Evolutionary conservation across 2,888 invertebrate genomes (phyloP).

Genomic region (Dermolepida albohirtum): DNA sequence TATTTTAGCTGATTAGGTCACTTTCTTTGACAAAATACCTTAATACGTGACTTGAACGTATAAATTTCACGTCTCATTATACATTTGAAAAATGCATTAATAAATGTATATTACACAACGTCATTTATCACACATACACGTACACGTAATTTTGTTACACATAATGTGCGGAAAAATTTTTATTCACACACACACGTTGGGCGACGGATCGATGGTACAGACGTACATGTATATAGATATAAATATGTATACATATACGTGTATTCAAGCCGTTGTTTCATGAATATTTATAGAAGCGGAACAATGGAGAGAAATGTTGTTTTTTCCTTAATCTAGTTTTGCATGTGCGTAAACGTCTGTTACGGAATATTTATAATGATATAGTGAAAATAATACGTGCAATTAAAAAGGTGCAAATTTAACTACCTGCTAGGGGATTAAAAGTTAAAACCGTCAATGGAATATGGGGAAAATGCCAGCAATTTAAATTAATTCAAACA

Average conservation of each 20-base stretch:
- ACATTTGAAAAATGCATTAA: slow-evolving; percentile 43
- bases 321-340: slow-evolving; percentile 7
- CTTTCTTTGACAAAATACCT: slow-evolving; percentile 62
- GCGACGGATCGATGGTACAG: background rate
- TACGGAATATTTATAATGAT: background rate
- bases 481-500: no score
- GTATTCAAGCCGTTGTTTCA: background rate
- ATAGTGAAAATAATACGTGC: background rate
- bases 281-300: slow-evolving; percentile 7
- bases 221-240: slow-evolving; percentile 4
- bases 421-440: background rate
- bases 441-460: no score
- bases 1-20: slow-evolving; percentile 63
- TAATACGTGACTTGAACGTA: slow-evolving; percentile 58
- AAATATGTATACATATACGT: slow-evolving; percentile 3
- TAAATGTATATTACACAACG: slow-evolving; percentile 44
- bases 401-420: slow-evolving; percentile 8
- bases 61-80: slow-evolving; percentile 50
- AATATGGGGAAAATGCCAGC: no score
- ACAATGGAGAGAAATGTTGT: slow-evolving; percentile 22
- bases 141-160: slow-evolving; percentile 9
- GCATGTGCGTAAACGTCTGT: slow-evolving; percentile 5
- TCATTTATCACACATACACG: slow-evolving; percentile 18
- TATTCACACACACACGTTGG: slow-evolving; percentile 18
- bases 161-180: slow-evolving; percentile 29